Conservation (phyloP, 2,797 vertebrate genomes). For the Chaenodraco wilsoni region DNA sequence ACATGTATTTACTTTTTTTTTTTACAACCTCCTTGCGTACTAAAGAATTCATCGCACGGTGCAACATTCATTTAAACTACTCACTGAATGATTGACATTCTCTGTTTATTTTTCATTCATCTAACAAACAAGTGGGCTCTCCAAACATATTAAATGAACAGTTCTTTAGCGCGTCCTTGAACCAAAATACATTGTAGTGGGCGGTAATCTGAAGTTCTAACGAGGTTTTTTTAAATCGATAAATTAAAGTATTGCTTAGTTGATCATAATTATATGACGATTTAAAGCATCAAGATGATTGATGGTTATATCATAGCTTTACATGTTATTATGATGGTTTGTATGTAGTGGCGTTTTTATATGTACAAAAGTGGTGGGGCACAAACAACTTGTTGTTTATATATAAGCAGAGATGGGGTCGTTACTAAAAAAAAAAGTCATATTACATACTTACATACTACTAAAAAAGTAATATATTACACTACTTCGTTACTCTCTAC, state of each 20-base stretch:
- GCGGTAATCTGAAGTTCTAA: background rate
- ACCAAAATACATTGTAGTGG: background rate
- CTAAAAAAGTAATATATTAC: no score
- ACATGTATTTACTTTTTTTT: background rate
- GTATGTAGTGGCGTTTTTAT: background rate
- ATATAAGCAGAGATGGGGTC: no score
- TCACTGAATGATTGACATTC: rapidly evolving
- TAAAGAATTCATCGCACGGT: rapidly evolving
- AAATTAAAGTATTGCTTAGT: background rate
- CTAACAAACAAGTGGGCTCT: rapidly evolving
- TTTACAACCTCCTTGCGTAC: rapidly evolving
- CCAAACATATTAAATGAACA: rapidly evolving
- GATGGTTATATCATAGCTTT: rapidly evolving
- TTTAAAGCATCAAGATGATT: background rate
- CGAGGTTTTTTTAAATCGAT: no score
- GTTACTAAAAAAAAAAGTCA: no score
- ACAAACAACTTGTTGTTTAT: no score
- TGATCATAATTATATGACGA: background rate
- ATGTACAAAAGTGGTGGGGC: no score
- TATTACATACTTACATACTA: no score
- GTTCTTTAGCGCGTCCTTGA: background rate
- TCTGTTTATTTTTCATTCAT: background rate
- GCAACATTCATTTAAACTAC: rapidly evolving
- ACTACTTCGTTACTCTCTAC: no score
- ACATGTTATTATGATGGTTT: background rate